Percentiles rank a stretch among this genome's conserved stretches.
phyloP scores from a whole-genome alignment of 2,797 vertebrate species.

The Mergus octosetaceus region DNA sequence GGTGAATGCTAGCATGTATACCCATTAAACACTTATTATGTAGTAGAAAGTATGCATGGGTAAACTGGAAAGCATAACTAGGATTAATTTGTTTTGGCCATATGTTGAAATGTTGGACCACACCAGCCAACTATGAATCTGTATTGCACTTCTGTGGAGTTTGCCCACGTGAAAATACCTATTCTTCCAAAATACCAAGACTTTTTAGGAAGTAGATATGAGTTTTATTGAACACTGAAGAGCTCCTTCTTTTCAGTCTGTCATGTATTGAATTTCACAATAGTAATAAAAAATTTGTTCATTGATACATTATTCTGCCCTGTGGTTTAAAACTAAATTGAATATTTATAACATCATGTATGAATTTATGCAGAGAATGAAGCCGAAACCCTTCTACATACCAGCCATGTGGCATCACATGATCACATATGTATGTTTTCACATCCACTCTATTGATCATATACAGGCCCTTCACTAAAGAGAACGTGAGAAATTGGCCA shows the following conservation, averaged over 20 bases:
- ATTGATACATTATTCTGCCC: background rate
- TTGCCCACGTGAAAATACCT: background rate
- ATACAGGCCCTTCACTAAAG: background rate
- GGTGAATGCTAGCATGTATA: background rate
- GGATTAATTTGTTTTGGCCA: background rate
- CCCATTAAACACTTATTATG: background rate
- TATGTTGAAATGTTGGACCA: background rate
- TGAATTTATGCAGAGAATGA: background rate
- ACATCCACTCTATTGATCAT: background rate
- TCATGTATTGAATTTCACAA: background rate
- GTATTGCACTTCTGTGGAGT: background rate
- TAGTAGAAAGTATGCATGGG: background rate
- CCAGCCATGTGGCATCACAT: fast-evolving
- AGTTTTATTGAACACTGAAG: background rate
- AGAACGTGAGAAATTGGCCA: background rate
- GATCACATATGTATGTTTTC: background rate
- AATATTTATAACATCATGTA: background rate
- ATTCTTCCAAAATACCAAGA: background rate
- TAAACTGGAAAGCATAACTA: background rate
- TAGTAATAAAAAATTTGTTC: background rate
- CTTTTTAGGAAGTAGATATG: background rate
- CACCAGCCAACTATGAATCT: background rate
- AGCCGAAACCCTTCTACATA: background rate
- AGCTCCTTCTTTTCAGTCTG: background rate
- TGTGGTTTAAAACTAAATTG: background rate